Evolutionary conservation across 2,888 invertebrate species (phyloP), one percentile per base, ranked within the genome.

Genomic region (Phorcus lineatus): DNA sequence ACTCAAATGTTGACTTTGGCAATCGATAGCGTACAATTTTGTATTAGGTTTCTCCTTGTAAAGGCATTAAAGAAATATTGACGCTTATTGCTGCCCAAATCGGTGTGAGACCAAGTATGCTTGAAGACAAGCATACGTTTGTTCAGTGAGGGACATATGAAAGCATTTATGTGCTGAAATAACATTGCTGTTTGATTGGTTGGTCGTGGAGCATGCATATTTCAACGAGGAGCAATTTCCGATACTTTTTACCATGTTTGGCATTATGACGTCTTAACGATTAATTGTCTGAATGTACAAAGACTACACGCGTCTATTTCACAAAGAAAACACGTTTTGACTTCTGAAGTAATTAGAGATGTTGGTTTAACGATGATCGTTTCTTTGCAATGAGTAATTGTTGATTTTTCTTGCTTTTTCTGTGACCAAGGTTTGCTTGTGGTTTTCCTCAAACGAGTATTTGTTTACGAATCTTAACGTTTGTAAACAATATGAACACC

Each of bases 11-110:
- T 70, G 70, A 70, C 70, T 70, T 36, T 19, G 31, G 4, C 16
- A 19, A 70, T 70, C 70, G 19, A 70, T 70, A 36, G 70, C n/a
- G 70, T 36, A 17, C 70, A 70, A 19, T 31, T 36, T 7, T 40
- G 40, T 40, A 70, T 16, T 70, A 70, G 28, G n/a, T 70, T 16
- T 70, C 70, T 24, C 31, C 70, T 40, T 70, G 70, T 70, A 70
- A 70, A 11, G 36, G 70, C 70, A 70, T 70, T 70, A 70, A 31
- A 36, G 40, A 31, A 70, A 70, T 70, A 70, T 70, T 70, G 70
- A 70, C 70, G 28, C 70, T n/a, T 36, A 28, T 70, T 31, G 17
- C 19, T 31, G 28, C n/a, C 70, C 19, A 40, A 70, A 70, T n/a
- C 40, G 13, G 36, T 16, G 17, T 6, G 36, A 31, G 7, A 36